phyloP scores from a whole-genome alignment of 64 coral and sea anemone genomes.

The Montipora capricornis region DNA sequence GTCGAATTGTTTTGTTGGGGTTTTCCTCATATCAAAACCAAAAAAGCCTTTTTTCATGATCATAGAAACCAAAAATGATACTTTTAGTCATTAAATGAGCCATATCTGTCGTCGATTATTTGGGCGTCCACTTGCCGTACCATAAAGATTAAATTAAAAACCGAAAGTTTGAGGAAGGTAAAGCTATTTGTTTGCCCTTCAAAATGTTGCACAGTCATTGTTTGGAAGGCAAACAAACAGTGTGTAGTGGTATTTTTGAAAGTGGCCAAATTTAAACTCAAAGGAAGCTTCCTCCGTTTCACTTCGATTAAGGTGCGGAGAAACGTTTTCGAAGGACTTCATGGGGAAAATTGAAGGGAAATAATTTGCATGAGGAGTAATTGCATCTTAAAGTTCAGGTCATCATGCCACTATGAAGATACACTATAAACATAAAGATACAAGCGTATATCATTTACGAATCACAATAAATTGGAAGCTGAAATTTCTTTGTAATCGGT shows the following conservation, averaged over 20 bases:
- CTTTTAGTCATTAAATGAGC: not conserved
- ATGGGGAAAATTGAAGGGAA: not conserved
- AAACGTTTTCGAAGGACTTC: not conserved
- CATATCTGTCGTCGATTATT: not conserved
- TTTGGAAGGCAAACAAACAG: too few relatives aligned
- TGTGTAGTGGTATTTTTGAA: too few relatives aligned
- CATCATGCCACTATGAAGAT: not conserved
- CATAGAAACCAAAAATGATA: not conserved
- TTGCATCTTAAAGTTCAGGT: not conserved
- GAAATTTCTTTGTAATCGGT: not conserved
- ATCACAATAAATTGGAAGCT: not conserved
- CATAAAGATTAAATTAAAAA: not conserved
- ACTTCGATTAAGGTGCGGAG: not conserved
- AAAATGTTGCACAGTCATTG: too few relatives aligned
- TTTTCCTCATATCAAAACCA: not conserved
- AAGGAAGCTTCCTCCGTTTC: not conserved
- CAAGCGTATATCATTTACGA: not conserved
- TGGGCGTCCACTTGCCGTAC: not conserved
- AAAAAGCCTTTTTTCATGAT: not conserved
- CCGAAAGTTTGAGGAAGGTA: not conserved
- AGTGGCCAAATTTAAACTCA: not conserved
- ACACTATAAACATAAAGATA: not conserved
- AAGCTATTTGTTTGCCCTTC: too few relatives aligned
- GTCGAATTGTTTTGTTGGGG: not conserved
- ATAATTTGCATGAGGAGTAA: not conserved